Base-by-base conservation (phyloP, 2,113 vertebrate genomes). In the Tragulus kanchil region DNA sequence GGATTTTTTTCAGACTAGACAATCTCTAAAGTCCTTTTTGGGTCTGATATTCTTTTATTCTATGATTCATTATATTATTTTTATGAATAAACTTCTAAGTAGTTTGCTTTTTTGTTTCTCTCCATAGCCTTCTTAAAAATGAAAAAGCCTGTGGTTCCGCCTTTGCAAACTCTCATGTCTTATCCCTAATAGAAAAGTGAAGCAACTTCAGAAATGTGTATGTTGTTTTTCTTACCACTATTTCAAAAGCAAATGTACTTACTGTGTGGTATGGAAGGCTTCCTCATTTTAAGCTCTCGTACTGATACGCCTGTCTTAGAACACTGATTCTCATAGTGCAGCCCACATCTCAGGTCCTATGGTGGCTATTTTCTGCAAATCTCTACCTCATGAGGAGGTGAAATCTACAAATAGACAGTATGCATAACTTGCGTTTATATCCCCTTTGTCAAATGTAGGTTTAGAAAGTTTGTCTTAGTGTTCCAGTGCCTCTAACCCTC, bases 111-210 rank as follows among this genome's bases (percentile, higher is more conserved):
- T n/a, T 77, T 36, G 8, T 17, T 94, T 90, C 50, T 83, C 71
- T 83, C 3, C 89, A 19, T 45, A 95, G 11, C 16, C 17, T 90
- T 58, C 45, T 28, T 75, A 65, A 84, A 92, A 94, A 56, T 88
- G 25, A 67, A 85, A 94, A 93, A 61, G n/a, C 54, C 11, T 71
- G 17, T 85, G 84, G 71, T 75, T 92, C 69, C 90, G 92, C 75
- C 75, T 90, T 94, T 96, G 95, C 88, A 97, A 97, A 92, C 81
- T 96, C 88, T 95, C 7, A 12, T 71, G 62, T 64, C 52, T 93
- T 91, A 6, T 83, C 61, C 36, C 13, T 50, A 77, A 90, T 73
- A 73, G 42, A 45, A 71, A 21, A 45, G 45, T 23, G 19, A 71
- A 45, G 69, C 2, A 71, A 71, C 52, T 84, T 67, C 92, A 89